Base-by-base conservation (phyloP, 1,140 invertebrate species). In the Ganaspis sp. region DNA sequence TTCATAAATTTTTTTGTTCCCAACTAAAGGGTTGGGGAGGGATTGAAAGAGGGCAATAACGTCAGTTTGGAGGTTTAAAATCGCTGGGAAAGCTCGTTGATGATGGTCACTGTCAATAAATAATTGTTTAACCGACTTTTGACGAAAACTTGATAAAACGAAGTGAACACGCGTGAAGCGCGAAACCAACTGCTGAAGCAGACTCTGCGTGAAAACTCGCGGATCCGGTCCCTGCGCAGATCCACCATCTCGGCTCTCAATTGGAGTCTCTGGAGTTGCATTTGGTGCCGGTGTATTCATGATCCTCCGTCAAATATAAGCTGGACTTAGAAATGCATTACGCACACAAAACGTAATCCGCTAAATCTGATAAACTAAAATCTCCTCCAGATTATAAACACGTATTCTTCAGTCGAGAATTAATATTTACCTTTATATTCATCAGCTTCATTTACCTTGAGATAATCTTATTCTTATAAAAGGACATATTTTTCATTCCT, bases 131-230 rank as follows among this genome's bases (percentile, higher is more conserved):
- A 58, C 70, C 64, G 70, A 70, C 73, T 72, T 70, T 58, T 12
- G 69, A 45, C 40, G 70, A 73, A 72, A 53, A 21, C 75, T 34
- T 40, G 73, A 37, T 49, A 12, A 9, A 72, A 75, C 64, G 42
- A 80, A 69, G 77, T 79, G 76, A 83, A 83, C 84, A 86, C 85
- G 83, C 86, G 86, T 83, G 73, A 84, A 78, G 83, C 86, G 84
- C 85, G 84, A 81, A 82, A 81, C 78, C 83, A 83, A 89, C 88
- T 89, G 84, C 81, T 75, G 38, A 75, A 77, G 71, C 77, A 70
- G 72, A 49, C 74, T 73, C 81, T 38, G 69, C 70, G 38, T 69
- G 72, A 37, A 21, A 83, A 37, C 19, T 49, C 75, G 6, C 73
- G 72, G 11, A 76, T 83, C n/a, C 84, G 74, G 1, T 79, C 71